Evolutionary conservation across 1,140 invertebrate genomes (phyloP), one percentile per base, ranked within the genome.

Genomic region (Chrysomallon squamiferum): DNA sequence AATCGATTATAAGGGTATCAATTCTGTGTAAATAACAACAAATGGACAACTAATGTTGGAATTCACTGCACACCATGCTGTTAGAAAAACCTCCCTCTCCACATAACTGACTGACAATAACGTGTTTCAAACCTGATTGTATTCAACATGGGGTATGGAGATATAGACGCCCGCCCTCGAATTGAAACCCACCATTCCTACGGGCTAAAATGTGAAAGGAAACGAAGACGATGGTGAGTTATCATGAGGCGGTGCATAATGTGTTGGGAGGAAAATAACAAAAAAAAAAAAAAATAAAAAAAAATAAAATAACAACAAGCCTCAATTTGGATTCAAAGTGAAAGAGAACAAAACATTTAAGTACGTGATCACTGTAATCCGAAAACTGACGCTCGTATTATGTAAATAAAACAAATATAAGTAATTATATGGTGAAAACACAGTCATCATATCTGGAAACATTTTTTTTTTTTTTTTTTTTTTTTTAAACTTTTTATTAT

Each of bases 131-230:
- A 84, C 83, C 83, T 85, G 83, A 56, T 79, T 71, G 73, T 80
- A 85, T 61, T 82, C 74, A 59, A 77, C 75, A 61, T 79, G 77
- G 59, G 81, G 77, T 50, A 79, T 78, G 68, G 83, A 84, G 71
- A 82, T 83, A 78, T 80, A 84, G 59, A 80, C 78, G 62, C 78
- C 76, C 47, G 72, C 71, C 38, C 67, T 71, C 59, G 69, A 65
- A 56, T 77, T 67, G 59, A 84, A 73, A 56, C 81, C 81, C 32
- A 75, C 76, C 61, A 79, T 76, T 49, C 79, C 79, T 74, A 82
- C 76, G 62, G 62, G 76, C 79, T 82, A 81, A 58, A 78, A 81
- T 62, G 74, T 68, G 70, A 77, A 81, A 75, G 73, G 74, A 73
- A 78, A 76, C 57, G 71, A 72, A 69, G 50, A 65, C 69, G 59